These are phyloP conservation scores for Actenoides hombroni DNA, from an alignment of 2,113 vertebrate species.

Conservation along the genomic window DNA sequence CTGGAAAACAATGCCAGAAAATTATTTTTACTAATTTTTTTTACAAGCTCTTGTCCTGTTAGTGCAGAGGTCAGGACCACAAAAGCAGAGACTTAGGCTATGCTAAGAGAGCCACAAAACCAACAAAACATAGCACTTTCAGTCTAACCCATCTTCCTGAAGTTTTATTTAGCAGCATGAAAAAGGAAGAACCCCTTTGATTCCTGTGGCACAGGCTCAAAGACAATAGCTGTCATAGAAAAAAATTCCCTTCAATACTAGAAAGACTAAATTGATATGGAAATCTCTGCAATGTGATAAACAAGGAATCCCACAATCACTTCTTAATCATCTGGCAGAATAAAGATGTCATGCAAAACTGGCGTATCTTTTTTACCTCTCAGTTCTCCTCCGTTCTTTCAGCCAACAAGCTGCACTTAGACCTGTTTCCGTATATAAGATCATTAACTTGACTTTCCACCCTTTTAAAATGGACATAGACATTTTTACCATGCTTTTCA, in stretches of 20 bases:
- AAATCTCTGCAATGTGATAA: neutral
- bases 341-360: neutral
- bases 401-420: neutral
- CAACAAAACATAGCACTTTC: neutral
- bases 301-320: neutral
- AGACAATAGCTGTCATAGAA: neutral
- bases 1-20: neutral
- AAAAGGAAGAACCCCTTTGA: neutral
- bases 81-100: neutral
- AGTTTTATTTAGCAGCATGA: neutral
- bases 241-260: neutral
- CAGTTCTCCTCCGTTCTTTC: neutral
- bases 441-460: neutral
- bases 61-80: neutral
- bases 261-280: neutral
- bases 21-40: neutral
- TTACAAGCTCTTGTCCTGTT: neutral
- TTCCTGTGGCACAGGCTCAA: neutral
- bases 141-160: neutral
- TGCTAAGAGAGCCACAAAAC: neutral
- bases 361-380: neutral
- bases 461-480: neutral
- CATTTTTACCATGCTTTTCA: neutral
- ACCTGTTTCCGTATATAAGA: neutral
- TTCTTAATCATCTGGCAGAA: neutral